These are phyloP conservation scores for Diplolepis rosae DNA, from an alignment of 2,888 invertebrate species.

Conservation along the genomic window DNA sequence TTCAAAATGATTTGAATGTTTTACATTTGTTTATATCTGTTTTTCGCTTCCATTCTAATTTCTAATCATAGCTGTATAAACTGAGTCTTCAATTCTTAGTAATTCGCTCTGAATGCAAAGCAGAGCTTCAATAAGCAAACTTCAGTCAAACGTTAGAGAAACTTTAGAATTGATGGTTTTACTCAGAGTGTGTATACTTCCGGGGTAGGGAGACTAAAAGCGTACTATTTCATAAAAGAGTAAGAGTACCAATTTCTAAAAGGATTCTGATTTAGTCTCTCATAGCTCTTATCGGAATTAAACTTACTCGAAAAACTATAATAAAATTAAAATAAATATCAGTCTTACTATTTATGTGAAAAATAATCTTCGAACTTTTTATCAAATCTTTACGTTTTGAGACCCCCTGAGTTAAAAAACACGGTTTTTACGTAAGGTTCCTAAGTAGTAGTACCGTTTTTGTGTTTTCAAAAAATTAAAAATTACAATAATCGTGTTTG, in stretches of 20 bases:
- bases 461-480: too few species aligned
- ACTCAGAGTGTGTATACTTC: not conserved
- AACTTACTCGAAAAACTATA: too few species aligned
- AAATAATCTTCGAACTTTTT: too few species aligned
- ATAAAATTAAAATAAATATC: too few species aligned
- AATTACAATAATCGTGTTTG: too few species aligned
- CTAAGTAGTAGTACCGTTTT: too few species aligned
- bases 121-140: not conserved
- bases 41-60: not conserved
- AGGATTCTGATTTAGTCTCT: not conserved
- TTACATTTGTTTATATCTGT: not conserved
- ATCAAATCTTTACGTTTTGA: too few species aligned
- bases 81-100: not conserved
- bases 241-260: not conserved
- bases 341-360: too few species aligned
- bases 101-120: not conserved
- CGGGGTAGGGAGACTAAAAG: not conserved
- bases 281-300: too few species aligned
- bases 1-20: not conserved
- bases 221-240: not conserved
- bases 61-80: not conserved
- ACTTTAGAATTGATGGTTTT: not conserved
- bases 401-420: too few species aligned
- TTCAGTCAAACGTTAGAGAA: not conserved
- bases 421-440: too few species aligned